Evolutionary conservation across 2,797 vertebrate species (phyloP), one percentile per base, ranked within the genome.

Genomic region (Darevskia mixta): DNA sequence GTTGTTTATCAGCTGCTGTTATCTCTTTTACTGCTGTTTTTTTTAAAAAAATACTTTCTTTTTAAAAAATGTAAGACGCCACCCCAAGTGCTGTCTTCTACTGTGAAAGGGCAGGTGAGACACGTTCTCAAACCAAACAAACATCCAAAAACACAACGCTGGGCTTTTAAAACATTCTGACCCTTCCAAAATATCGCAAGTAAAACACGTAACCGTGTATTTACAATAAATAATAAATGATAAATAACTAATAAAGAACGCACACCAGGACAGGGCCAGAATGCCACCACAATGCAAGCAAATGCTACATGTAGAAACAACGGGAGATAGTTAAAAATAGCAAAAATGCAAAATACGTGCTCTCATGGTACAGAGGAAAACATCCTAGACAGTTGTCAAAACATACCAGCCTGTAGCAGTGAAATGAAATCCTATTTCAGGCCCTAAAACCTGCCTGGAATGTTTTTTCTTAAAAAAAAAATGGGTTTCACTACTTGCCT

Each of bases 201-300:
- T 45, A 41, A 84, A 80, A 84, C 66, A 10, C 29, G 17, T 32
- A 15, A 15, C 9, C 8, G 8, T 75, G 66, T 64, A 61, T 75
- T 84, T 75, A 61, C 71, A 84, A 58, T 61, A 84, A 75, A 75
- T 73, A 61, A 75, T 41, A 49, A 29, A 84, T 55, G 13, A 58
- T 29, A 75, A 84, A 75, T 73, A 75, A 75, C 29, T 73, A 61
- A 61, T 41, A 35, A 29, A 84, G 49, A 55, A 55, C 49, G 75
- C 38, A 38, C 3, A 27, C 32, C n/a, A 29, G 49, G 32, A 61
- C 15, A 8, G 61, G 45, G 35, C 17, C 8, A 58, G 35, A 84
- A 84, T 35, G 27, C 69, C 35, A 25, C 20, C 18, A 8, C 29
- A 66, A 41, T 73, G 13, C 10, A 4, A 27, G 13, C 49, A 64